phyloP scores from a whole-genome alignment of 2,888 invertebrate genomes.

The Melipona beecheii region DNA sequence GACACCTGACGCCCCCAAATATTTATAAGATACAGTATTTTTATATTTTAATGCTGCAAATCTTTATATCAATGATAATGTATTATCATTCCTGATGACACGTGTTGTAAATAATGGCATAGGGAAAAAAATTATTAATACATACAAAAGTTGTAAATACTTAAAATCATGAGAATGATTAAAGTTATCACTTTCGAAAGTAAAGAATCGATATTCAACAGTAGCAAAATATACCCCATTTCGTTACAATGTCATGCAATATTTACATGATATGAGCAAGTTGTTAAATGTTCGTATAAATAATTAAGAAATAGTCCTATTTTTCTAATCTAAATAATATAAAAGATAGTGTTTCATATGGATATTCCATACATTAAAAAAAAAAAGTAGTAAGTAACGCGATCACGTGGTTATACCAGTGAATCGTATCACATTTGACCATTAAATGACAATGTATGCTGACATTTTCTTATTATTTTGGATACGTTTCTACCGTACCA shows the following conservation, averaged over 20 bases:
- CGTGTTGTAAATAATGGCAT: slow-evolving; percentile 3
- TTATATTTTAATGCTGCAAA: slow-evolving; percentile 15
- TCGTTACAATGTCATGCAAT: slow-evolving; percentile 21
- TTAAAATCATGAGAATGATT: slow-evolving; percentile 28
- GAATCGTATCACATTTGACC: slow-evolving; percentile 42
- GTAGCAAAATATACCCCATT: slow-evolving; percentile 15
- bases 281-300: slow-evolving; percentile 41
- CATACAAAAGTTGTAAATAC: slow-evolving; percentile 15
- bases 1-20: slow-evolving; percentile 16
- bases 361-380: slow-evolving; percentile 25
- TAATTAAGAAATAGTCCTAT: slow-evolving; percentile 17
- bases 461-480: slow-evolving; percentile 1
- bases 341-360: slow-evolving; percentile 35
- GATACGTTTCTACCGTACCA: neutral
- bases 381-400: slow-evolving; percentile 35
- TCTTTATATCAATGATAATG: slow-evolving; percentile 11
- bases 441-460: slow-evolving; percentile 8
- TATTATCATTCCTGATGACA: slow-evolving; percentile 8
- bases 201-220: slow-evolving; percentile 6
- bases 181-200: slow-evolving; percentile 8
- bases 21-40: slow-evolving; percentile 25
- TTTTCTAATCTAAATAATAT: slow-evolving; percentile 15
- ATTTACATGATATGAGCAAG: slow-evolving; percentile 21
- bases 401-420: slow-evolving; percentile 24
- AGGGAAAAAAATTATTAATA: neutral